Base-by-base conservation (phyloP, 2,113 vertebrate genomes). In the Oreocharis arfaki region DNA sequence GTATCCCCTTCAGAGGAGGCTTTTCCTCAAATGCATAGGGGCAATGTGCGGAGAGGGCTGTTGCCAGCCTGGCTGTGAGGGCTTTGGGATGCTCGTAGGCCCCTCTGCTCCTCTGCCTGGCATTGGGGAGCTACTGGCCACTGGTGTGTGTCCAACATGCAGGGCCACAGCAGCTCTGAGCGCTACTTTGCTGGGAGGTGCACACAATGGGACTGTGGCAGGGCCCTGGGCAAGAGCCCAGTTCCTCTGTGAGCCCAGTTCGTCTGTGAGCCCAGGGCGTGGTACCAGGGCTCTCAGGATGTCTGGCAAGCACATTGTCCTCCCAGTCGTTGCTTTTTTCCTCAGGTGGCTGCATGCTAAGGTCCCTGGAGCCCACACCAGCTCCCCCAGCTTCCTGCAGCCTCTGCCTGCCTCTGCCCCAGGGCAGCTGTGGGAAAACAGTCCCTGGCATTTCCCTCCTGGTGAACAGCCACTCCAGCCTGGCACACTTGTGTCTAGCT, bases 101-200 rank as follows among this genome's bases (percentile, higher is more conserved):
- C 24, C 16, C 21, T 41, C 55, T n/a, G 41, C 35, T 60, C 17
- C 67, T 28, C 13, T 44, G 23, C 41, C 41, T 50, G 37, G 18
- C 28, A 7, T 0, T 12, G 55, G 18, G 24, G 22, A 67, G 23
- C 84, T 14, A 3, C 23, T 32, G 63, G 42, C 23, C 50, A 13
- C 23, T 3, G 35, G 11, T 37, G 5, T 10, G 11, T 41, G 56
- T 64, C 61, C 28, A 35, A 14, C 23, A 33, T 26, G 4, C 3
- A 22, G 6, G 49, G 47, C 12, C 14, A 39, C 28, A 22, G 57
- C 57, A 41, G 73, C 50, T 63, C 37, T 4, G 20, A 46, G 49
- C 0, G 0, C 53, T 24, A 0, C 33, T 53, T n/a, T 50, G 59
- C 53, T 17, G 46, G 19, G 32, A 37, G 24, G 52, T 47, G 55